These are phyloP conservation scores for Drepanosiphum platanoidis DNA, from an alignment of 2,888 invertebrate genomes.

Conservation along the genomic window DNA sequence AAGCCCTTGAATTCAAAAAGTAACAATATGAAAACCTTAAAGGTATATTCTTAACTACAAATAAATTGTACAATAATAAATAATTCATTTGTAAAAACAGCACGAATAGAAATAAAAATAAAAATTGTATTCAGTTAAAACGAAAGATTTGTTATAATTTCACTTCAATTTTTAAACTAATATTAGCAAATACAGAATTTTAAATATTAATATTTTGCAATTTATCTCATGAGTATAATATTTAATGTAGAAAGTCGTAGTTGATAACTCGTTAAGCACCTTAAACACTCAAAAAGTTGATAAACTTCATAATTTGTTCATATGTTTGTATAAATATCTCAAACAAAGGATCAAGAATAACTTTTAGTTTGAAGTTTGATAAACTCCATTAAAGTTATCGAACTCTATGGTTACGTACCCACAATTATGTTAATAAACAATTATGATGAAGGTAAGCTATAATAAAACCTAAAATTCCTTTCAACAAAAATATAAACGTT, in stretches of 20 bases:
- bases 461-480: neutral
- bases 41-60: too few species aligned
- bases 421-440: neutral
- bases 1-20: too few species aligned
- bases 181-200: neutral
- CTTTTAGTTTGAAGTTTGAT: neutral
- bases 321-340: neutral
- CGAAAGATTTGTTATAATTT: too few species aligned
- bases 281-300: neutral
- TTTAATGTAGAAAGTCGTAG: neutral
- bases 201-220: neutral
- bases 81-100: too few species aligned
- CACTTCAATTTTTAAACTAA: neutral
- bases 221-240: neutral
- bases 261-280: neutral
- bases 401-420: neutral
- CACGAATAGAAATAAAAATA: too few species aligned
- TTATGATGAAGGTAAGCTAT: neutral
- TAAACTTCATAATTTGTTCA: constrained; percentile 9
- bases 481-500: neutral
- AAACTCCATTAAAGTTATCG: constrained; percentile 20
- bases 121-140: too few species aligned
- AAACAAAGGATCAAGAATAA: constrained; percentile 1
- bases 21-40: too few species aligned
- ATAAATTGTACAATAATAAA: too few species aligned